Conservation (phyloP, 2,113 vertebrate species). For the Malurus alboscapulatus region DNA sequence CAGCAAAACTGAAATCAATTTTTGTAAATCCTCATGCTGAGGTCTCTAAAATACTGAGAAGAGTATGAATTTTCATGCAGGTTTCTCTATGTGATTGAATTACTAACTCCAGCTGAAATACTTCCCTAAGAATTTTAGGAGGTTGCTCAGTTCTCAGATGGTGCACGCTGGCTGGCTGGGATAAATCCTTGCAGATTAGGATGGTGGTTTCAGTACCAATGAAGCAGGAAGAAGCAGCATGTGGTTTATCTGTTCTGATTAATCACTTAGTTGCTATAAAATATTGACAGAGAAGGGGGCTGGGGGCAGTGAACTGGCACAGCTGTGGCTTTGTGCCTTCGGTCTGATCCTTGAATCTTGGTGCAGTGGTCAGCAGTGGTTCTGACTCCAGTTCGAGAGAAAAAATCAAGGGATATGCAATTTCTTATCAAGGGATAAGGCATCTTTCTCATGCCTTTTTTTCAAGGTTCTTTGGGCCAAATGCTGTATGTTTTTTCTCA, state of each 20-base stretch:
- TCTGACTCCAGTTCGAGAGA: background rate
- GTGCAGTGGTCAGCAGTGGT: background rate
- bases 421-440: too few relatives aligned
- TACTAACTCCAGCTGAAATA: background rate
- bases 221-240: background rate
- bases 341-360: background rate
- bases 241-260: background rate
- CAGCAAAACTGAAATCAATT: conserved; percentile 26
- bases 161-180: background rate
- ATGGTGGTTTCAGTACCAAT: background rate
- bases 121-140: background rate
- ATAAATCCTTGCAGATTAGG: conserved; percentile 26
- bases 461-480: background rate
- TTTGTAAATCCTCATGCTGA: background rate
- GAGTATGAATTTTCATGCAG: background rate
- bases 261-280: background rate
- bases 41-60: background rate
- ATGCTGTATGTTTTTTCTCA: background rate
- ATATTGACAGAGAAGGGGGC: background rate
- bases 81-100: background rate
- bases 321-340: background rate
- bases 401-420: background rate
- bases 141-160: background rate
- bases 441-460: background rate
- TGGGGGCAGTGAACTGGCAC: background rate